phyloP scores from a whole-genome alignment of 1,140 invertebrate genomes.

The Coelopa frigida region DNA sequence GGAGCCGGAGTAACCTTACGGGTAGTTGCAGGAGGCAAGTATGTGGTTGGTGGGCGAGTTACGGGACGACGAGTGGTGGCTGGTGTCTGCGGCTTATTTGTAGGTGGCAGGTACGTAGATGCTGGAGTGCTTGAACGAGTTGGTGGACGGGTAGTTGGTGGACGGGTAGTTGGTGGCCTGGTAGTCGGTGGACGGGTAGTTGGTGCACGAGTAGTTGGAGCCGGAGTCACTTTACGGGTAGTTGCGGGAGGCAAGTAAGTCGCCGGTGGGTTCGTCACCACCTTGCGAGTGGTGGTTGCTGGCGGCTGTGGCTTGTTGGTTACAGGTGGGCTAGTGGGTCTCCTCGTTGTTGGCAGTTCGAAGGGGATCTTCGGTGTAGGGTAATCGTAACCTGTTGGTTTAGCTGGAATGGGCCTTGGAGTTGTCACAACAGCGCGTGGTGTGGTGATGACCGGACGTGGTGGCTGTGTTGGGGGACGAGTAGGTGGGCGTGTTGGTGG shows the following conservation, averaged over 20 bases:
- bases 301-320: slow-evolving; percentile 11
- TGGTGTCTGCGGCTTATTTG: neutral
- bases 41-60: slow-evolving; percentile 7
- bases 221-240: neutral
- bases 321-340: neutral
- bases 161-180: slow-evolving; percentile 9
- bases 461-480: slow-evolving; percentile 2
- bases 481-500: slow-evolving; percentile 4
- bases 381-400: too few species aligned
- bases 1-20: neutral
- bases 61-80: too few species aligned
- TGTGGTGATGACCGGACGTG: neutral
- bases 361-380: too few species aligned
- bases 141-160: slow-evolving; percentile 13
- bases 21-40: slow-evolving; percentile 5
- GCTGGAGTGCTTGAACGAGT: slow-evolving; percentile 8
- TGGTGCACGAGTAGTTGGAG: slow-evolving; percentile 18
- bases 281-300: neutral
- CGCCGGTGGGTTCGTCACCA: slow-evolving; percentile 1
- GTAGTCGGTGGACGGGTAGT: neutral
- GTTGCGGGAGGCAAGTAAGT: slow-evolving; percentile 11
- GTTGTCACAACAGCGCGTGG: neutral
- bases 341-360: neutral
- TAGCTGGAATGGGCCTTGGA: neutral
- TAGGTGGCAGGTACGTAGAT: slow-evolving; percentile 17